phyloP scores from a whole-genome alignment of 2,888 invertebrate species.

The Stenotaenia linearis region DNA sequence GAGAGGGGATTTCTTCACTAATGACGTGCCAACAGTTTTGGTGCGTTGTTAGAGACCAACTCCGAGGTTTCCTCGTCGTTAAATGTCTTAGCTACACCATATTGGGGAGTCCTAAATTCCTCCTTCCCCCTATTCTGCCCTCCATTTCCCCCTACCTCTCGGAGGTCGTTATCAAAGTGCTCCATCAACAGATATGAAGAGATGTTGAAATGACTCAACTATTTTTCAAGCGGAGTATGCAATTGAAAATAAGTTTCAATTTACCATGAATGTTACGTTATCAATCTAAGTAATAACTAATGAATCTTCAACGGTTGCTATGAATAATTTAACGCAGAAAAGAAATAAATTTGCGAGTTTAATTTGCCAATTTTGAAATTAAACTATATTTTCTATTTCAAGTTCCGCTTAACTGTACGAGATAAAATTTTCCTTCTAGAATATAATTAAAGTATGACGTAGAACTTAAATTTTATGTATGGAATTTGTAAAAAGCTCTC shows the following conservation, averaged over 20 bases:
- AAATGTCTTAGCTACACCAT: slow-evolving; percentile 10
- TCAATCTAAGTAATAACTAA: too few species aligned
- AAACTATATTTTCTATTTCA: too few species aligned
- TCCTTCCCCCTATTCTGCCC: not conserved
- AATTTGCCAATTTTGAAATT: too few species aligned
- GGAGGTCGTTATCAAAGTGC: not conserved
- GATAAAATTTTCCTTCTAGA: too few species aligned
- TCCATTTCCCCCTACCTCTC: not conserved
- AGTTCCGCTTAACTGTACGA: too few species aligned
- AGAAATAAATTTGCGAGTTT: too few species aligned
- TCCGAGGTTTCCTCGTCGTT: not conserved
- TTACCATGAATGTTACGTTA: not conserved
- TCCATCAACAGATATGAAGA: not conserved
- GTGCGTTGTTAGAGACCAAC: not conserved
- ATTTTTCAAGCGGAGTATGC: not conserved
- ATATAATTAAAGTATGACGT: too few species aligned
- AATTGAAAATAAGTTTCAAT: not conserved
- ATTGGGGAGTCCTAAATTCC: not conserved
- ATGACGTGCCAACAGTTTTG: slow-evolving; percentile 19
- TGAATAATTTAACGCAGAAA: too few species aligned
- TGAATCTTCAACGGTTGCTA: too few species aligned
- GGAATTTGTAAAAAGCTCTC: too few species aligned
- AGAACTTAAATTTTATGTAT: too few species aligned
- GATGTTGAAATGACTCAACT: not conserved
- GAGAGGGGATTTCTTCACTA: slow-evolving; percentile 7